These are phyloP conservation scores for Sinocyclocheilus maitianheensis DNA, from an alignment of 2,113 vertebrate species.

Conservation along the genomic window DNA sequence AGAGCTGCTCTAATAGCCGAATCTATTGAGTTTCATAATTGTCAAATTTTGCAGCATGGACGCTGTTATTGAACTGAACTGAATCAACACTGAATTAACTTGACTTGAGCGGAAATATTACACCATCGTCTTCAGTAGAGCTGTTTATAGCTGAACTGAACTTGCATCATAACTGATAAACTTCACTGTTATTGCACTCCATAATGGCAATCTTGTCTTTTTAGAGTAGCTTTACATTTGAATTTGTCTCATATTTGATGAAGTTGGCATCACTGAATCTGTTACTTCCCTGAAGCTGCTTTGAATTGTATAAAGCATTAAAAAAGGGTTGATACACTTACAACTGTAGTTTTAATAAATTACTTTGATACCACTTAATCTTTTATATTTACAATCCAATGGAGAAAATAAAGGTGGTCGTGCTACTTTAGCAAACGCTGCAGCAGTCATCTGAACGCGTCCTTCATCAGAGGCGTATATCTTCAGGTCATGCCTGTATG, in stretches of 20 bases:
- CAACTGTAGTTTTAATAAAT: background rate
- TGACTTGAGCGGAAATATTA: no score
- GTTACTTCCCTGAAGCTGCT: no score
- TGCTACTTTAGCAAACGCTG: slow-evolving; percentile 87
- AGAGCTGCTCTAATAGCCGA: background rate
- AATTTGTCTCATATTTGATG: background rate
- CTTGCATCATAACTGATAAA: no score
- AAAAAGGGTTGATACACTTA: no score
- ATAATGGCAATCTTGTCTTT: no score
- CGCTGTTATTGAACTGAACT: background rate
- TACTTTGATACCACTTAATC: background rate
- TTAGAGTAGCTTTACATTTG: background rate
- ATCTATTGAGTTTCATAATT: background rate
- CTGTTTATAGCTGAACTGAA: background rate
- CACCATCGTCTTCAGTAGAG: no score
- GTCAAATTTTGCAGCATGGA: background rate
- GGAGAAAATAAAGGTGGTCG: background rate
- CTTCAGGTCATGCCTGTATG: slow-evolving; percentile 89
- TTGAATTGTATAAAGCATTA: no score
- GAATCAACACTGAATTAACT: background rate
- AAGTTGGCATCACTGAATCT: no score
- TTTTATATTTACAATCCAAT: background rate
- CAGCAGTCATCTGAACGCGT: slow-evolving; percentile 89
- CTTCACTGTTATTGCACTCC: no score
- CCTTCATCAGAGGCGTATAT: slow-evolving; percentile 91